Evolutionary conservation across 1,140 invertebrate genomes (phyloP).

Genomic region (Hyposmocoma kahamanoa): DNA sequence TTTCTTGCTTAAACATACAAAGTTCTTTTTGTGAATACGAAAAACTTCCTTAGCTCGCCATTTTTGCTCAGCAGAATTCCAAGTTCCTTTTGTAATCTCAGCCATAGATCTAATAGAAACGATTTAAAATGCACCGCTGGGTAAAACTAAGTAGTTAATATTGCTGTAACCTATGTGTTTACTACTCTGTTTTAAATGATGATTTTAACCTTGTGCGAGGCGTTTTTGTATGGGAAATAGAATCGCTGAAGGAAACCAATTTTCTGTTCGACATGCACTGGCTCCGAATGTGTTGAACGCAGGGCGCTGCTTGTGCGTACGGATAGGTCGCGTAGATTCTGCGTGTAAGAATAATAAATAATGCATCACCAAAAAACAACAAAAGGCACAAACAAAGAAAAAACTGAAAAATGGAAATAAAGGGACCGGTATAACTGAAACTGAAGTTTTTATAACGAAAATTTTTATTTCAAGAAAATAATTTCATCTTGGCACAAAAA

Average conservation of each 20-base stretch:
- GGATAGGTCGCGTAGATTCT: conserved; percentile 16
- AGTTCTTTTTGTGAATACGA: too few relatives aligned
- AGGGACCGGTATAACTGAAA: too few relatives aligned
- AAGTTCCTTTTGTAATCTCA: background rate
- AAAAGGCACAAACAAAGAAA: background rate
- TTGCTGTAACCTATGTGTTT: background rate
- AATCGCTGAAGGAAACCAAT: conserved; percentile 30
- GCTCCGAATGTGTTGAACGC: conserved; percentile 23
- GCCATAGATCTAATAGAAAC: background rate
- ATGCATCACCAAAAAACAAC: background rate
- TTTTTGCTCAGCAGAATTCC: background rate
- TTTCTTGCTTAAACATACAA: background rate
- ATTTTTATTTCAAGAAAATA: too few relatives aligned
- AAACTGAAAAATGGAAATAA: background rate
- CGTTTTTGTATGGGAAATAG: conserved; percentile 22
- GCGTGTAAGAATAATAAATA: background rate
- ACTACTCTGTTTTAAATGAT: background rate
- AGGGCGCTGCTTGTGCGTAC: conserved; percentile 23
- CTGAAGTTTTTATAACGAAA: too few relatives aligned
- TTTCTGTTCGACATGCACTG: conserved; percentile 30
- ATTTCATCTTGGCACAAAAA: too few relatives aligned
- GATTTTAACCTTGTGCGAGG: conserved; percentile 23
- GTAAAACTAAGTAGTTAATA: background rate
- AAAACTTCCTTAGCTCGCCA: too few relatives aligned
- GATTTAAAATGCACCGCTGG: background rate